Conservation (phyloP, 2,113 vertebrate species). For the Engystomops pustulosus region DNA sequence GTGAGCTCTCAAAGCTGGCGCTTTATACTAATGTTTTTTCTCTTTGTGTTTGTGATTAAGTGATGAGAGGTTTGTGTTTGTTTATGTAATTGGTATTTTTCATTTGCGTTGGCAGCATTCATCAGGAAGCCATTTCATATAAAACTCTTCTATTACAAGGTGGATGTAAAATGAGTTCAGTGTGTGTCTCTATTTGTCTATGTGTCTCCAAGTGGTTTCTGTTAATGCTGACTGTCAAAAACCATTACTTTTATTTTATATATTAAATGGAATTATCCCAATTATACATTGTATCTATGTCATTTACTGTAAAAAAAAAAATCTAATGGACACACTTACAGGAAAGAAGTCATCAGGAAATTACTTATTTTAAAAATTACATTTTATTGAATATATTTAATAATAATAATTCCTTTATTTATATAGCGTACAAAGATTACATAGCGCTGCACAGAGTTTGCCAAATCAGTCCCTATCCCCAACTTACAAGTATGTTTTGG, state of each 20-base stretch:
- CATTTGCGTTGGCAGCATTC: neutral
- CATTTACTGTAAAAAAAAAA: too few relatives aligned
- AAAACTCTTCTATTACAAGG: neutral
- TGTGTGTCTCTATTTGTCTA: neutral
- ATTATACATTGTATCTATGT: too few relatives aligned
- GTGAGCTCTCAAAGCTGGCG: conserved; percentile 3
- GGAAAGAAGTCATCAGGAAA: too few relatives aligned
- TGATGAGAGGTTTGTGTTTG: conserved; percentile 24
- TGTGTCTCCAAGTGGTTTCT: neutral
- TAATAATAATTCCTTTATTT: too few relatives aligned
- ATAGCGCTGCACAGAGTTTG: too few relatives aligned
- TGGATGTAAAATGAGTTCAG: neutral
- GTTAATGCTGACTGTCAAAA: neutral
- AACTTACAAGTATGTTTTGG: too few relatives aligned
- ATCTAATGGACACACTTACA: too few relatives aligned
- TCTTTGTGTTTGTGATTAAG: conserved; percentile 23
- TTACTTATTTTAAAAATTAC: too few relatives aligned
- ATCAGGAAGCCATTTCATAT: neutral
- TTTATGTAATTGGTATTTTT: conserved; percentile 19
- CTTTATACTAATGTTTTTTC: conserved; percentile 16
- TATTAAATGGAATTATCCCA: neutral
- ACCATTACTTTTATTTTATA: neutral
- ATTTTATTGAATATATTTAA: too few relatives aligned
- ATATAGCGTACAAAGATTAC: too few relatives aligned
- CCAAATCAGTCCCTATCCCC: too few relatives aligned